phyloP scores from a whole-genome alignment of 1,140 invertebrate species.

The Phymastichus coffea region DNA sequence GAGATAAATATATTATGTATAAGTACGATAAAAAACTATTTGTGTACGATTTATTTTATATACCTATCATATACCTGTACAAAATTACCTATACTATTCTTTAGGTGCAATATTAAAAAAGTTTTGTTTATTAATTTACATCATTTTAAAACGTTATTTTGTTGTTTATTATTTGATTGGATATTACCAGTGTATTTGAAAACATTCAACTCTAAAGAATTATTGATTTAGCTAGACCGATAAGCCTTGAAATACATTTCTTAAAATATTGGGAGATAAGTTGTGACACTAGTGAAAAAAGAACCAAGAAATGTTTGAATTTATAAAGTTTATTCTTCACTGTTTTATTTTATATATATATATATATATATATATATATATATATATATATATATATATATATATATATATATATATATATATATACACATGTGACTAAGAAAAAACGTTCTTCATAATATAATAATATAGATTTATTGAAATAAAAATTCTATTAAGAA shows the following conservation, averaged over 20 bases:
- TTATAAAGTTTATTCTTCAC: slow-evolving; percentile 28
- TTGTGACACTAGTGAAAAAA: not conserved
- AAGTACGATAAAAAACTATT: slow-evolving; percentile 32
- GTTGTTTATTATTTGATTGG: too few relatives aligned
- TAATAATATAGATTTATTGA: slow-evolving; percentile 2
- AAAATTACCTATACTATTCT: not conserved
- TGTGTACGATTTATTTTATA: not conserved
- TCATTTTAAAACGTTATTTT: not conserved
- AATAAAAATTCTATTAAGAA: slow-evolving; percentile 21
- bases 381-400: too few relatives aligned
- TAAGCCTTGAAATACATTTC: too few relatives aligned
- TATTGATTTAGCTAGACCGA: too few relatives aligned
- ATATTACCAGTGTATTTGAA: too few relatives aligned
- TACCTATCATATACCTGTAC: not conserved
- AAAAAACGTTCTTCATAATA: slow-evolving; percentile 18
- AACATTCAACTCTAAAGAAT: not conserved
- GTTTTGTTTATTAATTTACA: not conserved
- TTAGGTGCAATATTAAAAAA: not conserved
- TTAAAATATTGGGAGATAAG: too few relatives aligned
- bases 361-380: too few relatives aligned
- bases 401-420: too few relatives aligned
- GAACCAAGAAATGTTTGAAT: slow-evolving; percentile 17
- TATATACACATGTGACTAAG: slow-evolving; percentile 25
- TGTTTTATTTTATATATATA: slow-evolving; percentile 20
- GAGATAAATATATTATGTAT: slow-evolving; percentile 54